These are phyloP conservation scores for Catocala nupta DNA, from an alignment of 2,888 invertebrate species.

Conservation along the genomic window DNA sequence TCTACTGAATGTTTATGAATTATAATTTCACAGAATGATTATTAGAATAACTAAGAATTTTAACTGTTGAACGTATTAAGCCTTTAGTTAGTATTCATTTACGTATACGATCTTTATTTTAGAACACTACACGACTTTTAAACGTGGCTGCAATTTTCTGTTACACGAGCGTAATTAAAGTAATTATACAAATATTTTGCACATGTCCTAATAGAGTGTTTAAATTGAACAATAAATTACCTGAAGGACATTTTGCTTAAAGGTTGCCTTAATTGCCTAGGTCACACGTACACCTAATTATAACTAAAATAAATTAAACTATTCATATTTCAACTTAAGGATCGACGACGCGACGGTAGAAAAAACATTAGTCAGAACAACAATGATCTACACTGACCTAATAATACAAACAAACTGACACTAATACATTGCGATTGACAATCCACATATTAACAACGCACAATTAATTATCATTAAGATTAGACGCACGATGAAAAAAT, in stretches of 20 bases:
- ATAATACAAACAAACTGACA: conserved; percentile 71
- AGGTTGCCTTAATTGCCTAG: conserved; percentile 40
- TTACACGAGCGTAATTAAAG: no score
- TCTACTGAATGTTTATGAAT: no score
- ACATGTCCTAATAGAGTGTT: conserved; percentile 27
- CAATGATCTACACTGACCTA: conserved; percentile 52
- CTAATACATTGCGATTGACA: conserved; percentile 80
- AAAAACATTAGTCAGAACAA: conserved; percentile 16
- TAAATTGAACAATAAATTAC: conserved; percentile 40
- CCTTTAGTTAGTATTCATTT: no score
- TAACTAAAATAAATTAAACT: conserved; percentile 29
- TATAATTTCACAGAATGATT: no score
- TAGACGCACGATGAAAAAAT: conserved; percentile 71
- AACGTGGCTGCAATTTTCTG: no score
- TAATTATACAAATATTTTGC: conserved; percentile 21
- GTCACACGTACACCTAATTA: conserved; percentile 36
- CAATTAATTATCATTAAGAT: conserved; percentile 84
- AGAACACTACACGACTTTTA: no score
- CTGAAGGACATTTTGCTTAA: conserved; percentile 39
- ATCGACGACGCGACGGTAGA: conserved; percentile 12
- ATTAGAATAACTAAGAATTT: no score
- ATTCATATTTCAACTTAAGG: conserved; percentile 25
- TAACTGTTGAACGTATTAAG: no score
- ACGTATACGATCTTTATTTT: no score
- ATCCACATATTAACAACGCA: conserved; percentile 74